Conservation (phyloP, 2,797 vertebrate genomes). For the Propithecus perrieri region DNA sequence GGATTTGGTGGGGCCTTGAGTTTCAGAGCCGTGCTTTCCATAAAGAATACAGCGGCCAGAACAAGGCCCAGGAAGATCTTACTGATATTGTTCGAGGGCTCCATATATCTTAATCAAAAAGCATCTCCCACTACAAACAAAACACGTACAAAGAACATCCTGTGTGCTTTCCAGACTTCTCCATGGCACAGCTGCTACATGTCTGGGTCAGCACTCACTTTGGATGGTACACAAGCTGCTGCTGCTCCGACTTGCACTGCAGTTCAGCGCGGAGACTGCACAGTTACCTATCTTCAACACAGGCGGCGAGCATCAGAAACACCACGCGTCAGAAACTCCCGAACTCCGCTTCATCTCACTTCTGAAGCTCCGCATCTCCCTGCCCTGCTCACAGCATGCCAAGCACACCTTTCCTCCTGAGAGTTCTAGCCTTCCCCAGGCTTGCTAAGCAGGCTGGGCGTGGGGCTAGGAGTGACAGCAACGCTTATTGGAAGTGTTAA, state of each 20-base stretch:
- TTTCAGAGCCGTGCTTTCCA: neutral
- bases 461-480: neutral
- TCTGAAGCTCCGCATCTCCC: neutral
- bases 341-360: too few relatives aligned
- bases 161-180: neutral
- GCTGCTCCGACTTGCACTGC: neutral
- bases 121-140: neutral
- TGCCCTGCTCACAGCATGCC: neutral
- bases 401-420: too few relatives aligned
- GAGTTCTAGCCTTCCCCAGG: neutral
- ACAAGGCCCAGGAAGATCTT: neutral
- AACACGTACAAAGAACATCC: neutral
- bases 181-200: rapidly evolving
- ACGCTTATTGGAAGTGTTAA: too few relatives aligned
- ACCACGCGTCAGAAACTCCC: rapidly evolving
- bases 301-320: neutral
- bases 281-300: neutral
- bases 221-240: neutral
- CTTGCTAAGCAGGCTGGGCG: rapidly evolving
- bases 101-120: neutral
- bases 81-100: neutral
- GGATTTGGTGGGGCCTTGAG: neutral
- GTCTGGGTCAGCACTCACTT: neutral
- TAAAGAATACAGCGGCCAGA: neutral
- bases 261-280: rapidly evolving